Conservation (phyloP, 2,888 invertebrate species). For the Tachina grossa region DNA sequence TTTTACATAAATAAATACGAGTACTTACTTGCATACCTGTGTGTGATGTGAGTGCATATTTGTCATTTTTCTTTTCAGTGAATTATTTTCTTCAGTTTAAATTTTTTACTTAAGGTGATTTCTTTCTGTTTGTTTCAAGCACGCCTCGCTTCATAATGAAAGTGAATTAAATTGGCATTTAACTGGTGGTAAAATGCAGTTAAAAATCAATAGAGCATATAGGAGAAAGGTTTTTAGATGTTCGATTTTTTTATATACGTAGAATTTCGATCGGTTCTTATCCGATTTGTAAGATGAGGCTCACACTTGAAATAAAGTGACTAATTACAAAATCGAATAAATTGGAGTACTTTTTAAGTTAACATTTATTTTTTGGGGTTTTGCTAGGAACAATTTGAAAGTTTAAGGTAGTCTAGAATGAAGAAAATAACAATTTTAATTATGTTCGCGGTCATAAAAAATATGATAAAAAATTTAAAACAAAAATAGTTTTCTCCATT, state of each 20-base stretch:
- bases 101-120: conserved; percentile 40
- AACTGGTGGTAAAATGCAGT: conserved; percentile 49
- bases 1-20: conserved; percentile 13
- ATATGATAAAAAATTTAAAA: too few relatives aligned
- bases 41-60: conserved; percentile 11
- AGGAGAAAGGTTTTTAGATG: not conserved
- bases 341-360: too few relatives aligned
- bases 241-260: not conserved
- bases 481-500: too few relatives aligned
- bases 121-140: conserved; percentile 49
- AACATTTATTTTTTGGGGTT: too few relatives aligned
- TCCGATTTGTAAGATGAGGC: too few relatives aligned
- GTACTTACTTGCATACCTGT: not conserved
- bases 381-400: too few relatives aligned
- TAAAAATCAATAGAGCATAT: not conserved
- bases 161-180: conserved; percentile 81
- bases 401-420: too few relatives aligned
- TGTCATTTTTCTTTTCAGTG: conserved; percentile 31
- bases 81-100: too few relatives aligned
- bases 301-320: too few relatives aligned
- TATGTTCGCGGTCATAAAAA: too few relatives aligned
- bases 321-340: too few relatives aligned
- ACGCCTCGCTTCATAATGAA: conserved; percentile 80
- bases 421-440: too few relatives aligned
- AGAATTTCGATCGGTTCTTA: not conserved